These are phyloP conservation scores for Spatulosminthurus flaviceps DNA, from an alignment of 2,888 invertebrate species.

Conservation along the genomic window DNA sequence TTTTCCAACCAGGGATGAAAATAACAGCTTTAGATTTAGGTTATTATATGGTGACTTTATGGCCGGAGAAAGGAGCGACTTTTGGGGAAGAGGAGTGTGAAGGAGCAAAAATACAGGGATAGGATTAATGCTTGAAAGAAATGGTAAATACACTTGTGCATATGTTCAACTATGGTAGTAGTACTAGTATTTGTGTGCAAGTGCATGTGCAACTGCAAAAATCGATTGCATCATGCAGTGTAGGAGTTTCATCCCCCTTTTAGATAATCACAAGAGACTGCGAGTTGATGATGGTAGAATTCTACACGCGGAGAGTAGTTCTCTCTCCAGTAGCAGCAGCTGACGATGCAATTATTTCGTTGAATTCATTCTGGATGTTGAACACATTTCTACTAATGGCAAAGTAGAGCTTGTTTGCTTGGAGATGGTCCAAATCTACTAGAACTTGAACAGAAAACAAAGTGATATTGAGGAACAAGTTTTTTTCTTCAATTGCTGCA, in stretches of 20 bases:
- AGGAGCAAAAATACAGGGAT: background rate
- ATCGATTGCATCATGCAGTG: constrained; percentile 12
- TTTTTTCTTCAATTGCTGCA: constrained; percentile 1
- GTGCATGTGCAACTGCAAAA: constrained; percentile 14
- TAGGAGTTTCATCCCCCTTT: background rate
- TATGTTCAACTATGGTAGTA: background rate
- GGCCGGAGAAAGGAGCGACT: too few species aligned
- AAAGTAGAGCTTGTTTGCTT: constrained; percentile 4
- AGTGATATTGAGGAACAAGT: background rate
- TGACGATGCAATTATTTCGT: constrained; percentile 10
- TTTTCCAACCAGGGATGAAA: too few species aligned
- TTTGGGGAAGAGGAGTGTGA: background rate
- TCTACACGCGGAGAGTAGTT: background rate
- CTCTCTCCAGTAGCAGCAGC: too few species aligned
- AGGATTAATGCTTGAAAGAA: background rate
- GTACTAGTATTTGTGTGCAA: background rate
- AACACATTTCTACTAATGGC: constrained; percentile 5
- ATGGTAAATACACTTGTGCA: background rate
- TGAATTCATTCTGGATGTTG: background rate
- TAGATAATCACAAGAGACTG: too few species aligned
- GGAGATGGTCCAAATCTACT: constrained; percentile 6
- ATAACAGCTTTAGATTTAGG: too few species aligned
- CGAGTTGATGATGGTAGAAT: background rate
- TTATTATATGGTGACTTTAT: too few species aligned
- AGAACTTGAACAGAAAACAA: background rate